Conservation (phyloP, 2,888 invertebrate genomes). For the Sminthurides aquaticus region DNA sequence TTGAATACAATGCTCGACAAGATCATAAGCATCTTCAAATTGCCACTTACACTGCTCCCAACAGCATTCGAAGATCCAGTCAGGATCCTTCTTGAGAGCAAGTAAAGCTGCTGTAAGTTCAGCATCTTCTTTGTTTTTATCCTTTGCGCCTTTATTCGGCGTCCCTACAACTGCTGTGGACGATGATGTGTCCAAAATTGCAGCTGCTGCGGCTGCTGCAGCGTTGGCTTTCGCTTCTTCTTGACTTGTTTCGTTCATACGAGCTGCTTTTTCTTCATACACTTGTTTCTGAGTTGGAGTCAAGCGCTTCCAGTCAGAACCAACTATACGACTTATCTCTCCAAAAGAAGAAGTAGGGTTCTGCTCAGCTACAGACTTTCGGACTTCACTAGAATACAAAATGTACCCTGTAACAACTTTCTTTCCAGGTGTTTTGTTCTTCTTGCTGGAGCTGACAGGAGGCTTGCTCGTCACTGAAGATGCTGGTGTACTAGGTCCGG, state of each 20-base stretch:
- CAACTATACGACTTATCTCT: constrained; percentile 65
- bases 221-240: constrained; percentile 55
- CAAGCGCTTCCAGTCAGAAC: constrained; percentile 82
- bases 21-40: constrained; percentile 80
- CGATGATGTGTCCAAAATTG: constrained; percentile 1
- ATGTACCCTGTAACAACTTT: constrained; percentile 93
- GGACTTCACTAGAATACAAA: constrained; percentile 90
- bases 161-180: neutral
- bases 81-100: constrained; percentile 43
- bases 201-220: neutral
- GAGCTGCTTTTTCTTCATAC: constrained; percentile 88
- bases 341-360: constrained; percentile 94
- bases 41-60: constrained; percentile 91
- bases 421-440: constrained; percentile 57
- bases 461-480: constrained; percentile 10
- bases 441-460: constrained; percentile 42
- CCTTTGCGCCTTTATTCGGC: constrained; percentile 10
- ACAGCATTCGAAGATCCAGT: constrained; percentile 67
- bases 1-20: constrained; percentile 79
- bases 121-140: constrained; percentile 20
- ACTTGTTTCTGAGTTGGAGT: constrained; percentile 78
- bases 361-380: constrained; percentile 83
- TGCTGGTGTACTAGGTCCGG: constrained; percentile 26
- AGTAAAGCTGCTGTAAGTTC: constrained; percentile 28
- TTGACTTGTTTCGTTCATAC: constrained; percentile 59